Evolutionary conservation across 2,888 invertebrate species (phyloP).

Genomic region (Diaphora mendica): DNA sequence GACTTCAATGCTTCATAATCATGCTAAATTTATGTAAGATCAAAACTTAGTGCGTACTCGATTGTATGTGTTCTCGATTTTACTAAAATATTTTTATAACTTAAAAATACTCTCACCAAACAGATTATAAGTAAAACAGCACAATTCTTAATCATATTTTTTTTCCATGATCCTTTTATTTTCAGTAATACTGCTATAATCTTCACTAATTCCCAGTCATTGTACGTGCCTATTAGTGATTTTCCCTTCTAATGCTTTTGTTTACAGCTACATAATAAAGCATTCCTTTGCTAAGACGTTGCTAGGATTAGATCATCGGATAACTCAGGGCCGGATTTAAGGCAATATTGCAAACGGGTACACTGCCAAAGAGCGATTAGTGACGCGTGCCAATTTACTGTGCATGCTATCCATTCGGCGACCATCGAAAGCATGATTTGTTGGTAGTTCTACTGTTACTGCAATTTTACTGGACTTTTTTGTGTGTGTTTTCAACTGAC

Average conservation of each 20-base stretch:
- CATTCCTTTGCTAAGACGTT: slow-evolving; percentile 26
- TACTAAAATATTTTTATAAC: too few species aligned
- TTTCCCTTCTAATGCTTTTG: slow-evolving; percentile 28
- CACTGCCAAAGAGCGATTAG: slow-evolving; percentile 30
- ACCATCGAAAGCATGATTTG: slow-evolving; percentile 11
- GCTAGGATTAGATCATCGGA: slow-evolving; percentile 31
- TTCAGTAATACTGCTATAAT: neutral
- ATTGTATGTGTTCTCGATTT: too few species aligned
- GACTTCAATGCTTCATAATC: too few species aligned
- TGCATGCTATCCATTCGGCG: slow-evolving; percentile 8
- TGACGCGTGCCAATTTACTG: slow-evolving; percentile 26
- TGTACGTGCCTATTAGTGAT: slow-evolving; percentile 13
- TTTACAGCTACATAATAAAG: slow-evolving; percentile 37
- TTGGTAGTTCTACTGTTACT: slow-evolving; percentile 4
- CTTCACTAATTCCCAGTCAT: slow-evolving; percentile 6
- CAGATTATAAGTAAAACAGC: too few species aligned
- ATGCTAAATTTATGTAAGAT: too few species aligned
- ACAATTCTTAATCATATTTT: neutral
- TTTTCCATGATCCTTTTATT: neutral
- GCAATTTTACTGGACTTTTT: slow-evolving; percentile 6
- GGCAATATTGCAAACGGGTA: slow-evolving; percentile 9
- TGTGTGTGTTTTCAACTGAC: neutral
- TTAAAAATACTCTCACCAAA: too few species aligned
- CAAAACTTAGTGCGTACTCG: too few species aligned
- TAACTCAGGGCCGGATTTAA: slow-evolving; percentile 34